A percentile compares a stretch with the other conserved stretches of the same genome.
These are phyloP conservation scores for Cydia fagiglandana DNA, from an alignment of 1,140 invertebrate species.

Conservation along the genomic window DNA sequence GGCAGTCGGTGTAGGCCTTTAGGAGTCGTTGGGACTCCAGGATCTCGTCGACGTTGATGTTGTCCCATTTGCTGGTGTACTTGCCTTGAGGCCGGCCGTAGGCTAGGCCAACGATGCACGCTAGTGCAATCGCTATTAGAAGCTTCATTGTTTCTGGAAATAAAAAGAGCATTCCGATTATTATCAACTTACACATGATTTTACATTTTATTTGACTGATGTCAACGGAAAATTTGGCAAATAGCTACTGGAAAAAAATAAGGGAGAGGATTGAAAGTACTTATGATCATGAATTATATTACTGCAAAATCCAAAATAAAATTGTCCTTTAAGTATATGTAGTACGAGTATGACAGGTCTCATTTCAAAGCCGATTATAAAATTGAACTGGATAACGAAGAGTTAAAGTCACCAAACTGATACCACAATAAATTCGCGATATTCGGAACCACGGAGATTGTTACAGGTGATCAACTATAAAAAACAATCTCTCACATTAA, in stretches of 20 bases:
- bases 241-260: no score
- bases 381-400: neutral
- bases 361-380: no score
- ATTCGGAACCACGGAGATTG: neutral
- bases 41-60: conserved; percentile 86
- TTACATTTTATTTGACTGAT: no score
- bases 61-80: conserved; percentile 88
- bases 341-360: no score
- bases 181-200: neutral
- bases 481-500: neutral
- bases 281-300: no score
- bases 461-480: neutral
- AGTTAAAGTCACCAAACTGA: neutral
- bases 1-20: conserved; percentile 85
- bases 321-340: no score
- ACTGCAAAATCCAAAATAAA: no score
- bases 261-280: no score
- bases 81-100: conserved; percentile 72
- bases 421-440: neutral
- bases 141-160: conserved; percentile 66
- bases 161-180: conserved; percentile 16
- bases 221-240: no score
- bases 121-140: conserved; percentile 50
- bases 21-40: conserved; percentile 85
- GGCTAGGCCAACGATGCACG: conserved; percentile 57